phyloP scores from a whole-genome alignment of 1,140 invertebrate genomes.

The Drosophila mayri region DNA sequence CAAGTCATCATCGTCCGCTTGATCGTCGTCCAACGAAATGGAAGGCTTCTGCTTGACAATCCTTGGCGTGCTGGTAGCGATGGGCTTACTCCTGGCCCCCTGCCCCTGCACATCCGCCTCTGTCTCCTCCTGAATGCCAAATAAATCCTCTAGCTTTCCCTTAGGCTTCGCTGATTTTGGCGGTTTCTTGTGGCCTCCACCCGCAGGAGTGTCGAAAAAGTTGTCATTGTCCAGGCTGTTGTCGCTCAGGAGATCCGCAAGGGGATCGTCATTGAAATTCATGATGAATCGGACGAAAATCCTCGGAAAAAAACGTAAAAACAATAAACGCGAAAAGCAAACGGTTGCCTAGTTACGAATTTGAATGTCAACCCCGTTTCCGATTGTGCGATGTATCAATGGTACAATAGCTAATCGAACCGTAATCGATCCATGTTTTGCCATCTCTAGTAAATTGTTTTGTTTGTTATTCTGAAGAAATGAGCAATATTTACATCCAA shows the following conservation, averaged over 20 bases:
- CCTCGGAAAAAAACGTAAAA: neutral
- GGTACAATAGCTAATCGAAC: too few species aligned
- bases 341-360: slow-evolving; percentile 66
- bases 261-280: slow-evolving; percentile 84
- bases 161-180: slow-evolving; percentile 47
- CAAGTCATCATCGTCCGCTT: slow-evolving; percentile 74
- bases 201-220: slow-evolving; percentile 85
- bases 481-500: slow-evolving; percentile 99
- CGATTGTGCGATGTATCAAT: neutral
- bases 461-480: slow-evolving; percentile 79
- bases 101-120: slow-evolving; percentile 55
- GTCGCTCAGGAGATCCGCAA: slow-evolving; percentile 85
- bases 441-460: neutral
- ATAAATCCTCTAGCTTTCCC: slow-evolving; percentile 77
- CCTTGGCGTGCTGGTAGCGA: slow-evolving; percentile 60
- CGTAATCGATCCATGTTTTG: neutral
- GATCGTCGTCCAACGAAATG: slow-evolving; percentile 64
- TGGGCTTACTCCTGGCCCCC: slow-evolving; percentile 27
- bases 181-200: slow-evolving; percentile 42
- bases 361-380: slow-evolving; percentile 7
- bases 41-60: slow-evolving; percentile 77
- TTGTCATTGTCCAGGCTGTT: slow-evolving; percentile 86
- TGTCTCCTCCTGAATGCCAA: slow-evolving; percentile 80
- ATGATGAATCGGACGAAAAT: slow-evolving; percentile 25
- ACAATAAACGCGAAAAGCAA: slow-evolving; percentile 16